Evolutionary conservation across 1,140 invertebrate species (phyloP), one percentile per base, ranked within the genome.

Genomic region (Heliconius nattereri): DNA sequence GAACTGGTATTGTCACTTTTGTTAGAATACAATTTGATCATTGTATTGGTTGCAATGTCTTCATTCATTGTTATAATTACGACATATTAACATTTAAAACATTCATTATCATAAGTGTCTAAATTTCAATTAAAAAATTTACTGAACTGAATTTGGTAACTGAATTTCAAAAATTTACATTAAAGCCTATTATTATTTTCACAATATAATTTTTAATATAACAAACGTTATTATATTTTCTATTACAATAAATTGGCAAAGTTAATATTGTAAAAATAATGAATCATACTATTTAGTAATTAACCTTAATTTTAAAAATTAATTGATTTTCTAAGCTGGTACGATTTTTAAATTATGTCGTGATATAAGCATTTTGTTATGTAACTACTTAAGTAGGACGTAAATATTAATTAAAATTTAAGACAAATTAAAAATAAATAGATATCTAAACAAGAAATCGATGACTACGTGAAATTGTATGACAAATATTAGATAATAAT

Each of bases 31-130:
- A 66, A 66, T 16, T 13, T 29, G 60, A 66, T 29, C 9, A 66
- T 66, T 66, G 60, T 66, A 26, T 16, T 26, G 57, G 16, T 66
- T 16, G 29, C 60, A 29, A 66, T 23, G 60, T 23, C 9, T 60
- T 66, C 13, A 66, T 66, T 26, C 26, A 66, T 66, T 66, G 60
- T 66, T 66, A 26, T 29, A 66, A 66, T 66, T 66, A 66, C 23
- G 60, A 26, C 26, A 26, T 29, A 0, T 66, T 13, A 7, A 66
- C 13, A 16, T 23, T 7, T 66, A 66, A 29, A 66, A 66, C 20
- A 66, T 23, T 7, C 26, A n/a, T 26, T 11, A 57, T 52, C 16
- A 52, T 6, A 52, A 52, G 19, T n/a, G 54, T 2, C n/a, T 23
- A 60, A 60, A 23, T 52, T 52, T 52, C 13, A 45, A 11, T 45